Evolutionary conservation across 2,113 vertebrate species (phyloP), one percentile per base, ranked within the genome.

Genomic region (Malurus cyaneus): DNA sequence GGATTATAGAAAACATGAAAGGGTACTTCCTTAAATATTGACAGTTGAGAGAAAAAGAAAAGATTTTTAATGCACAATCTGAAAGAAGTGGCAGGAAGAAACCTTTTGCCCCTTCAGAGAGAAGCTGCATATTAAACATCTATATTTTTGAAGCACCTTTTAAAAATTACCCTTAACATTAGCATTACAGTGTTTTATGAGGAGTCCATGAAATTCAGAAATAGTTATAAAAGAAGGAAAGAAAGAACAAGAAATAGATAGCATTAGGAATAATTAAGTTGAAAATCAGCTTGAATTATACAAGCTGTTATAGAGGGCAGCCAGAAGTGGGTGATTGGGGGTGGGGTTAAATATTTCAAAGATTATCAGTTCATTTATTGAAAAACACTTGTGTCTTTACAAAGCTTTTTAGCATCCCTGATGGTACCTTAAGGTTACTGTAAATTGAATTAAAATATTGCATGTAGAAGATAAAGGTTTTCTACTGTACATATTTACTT

Each of bases 91-190:
- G 12, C 50, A 85, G 78, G 83, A 85, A 88, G 84, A 91, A 94
- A 95, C 81, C 70, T 94, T 94, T 94, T 85, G 57, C 73, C 62
- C 87, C 87, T 72, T 85, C 85, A 78, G 95, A 93, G 73, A 95
- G 46, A 59, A 87, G 73, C 80, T 84, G 93, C 73, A 88, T 89
- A 94, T 93, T 93, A 97, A 95, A 84, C 46, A 76, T 19, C 77
- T 69, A 50, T 54, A 87, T 32, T 87, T 92, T 59, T 64, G 42
- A 84, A 65, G 39, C 53, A 89, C 57, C 80, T 93, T 93, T 91
- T 56, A 71, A 82, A 95, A 88, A 89, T 76, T 64, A 84, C 77
- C n/a, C 31, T 80, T 64, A 80, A 36, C 29, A 88, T 80, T 92
- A 80, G 19, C 72, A 84, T 84, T 81, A 80, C 47, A 65, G 41